These are phyloP conservation scores for Pteronura brasiliensis DNA, from an alignment of 2,113 vertebrate species.

Conservation along the genomic window DNA sequence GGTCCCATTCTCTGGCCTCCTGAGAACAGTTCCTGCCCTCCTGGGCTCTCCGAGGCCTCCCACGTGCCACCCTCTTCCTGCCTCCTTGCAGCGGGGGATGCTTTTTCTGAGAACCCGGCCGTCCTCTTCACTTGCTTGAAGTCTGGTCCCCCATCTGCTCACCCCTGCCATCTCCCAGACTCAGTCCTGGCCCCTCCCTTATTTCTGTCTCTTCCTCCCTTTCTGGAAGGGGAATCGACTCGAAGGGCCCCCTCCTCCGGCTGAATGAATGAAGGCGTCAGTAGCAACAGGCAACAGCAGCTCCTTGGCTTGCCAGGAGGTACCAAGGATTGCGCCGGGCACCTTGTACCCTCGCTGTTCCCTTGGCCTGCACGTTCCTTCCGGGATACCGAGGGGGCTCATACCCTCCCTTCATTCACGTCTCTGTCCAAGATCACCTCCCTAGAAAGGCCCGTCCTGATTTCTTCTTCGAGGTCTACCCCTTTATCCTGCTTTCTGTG, in stretches of 20 bases:
- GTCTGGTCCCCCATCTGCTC: background rate
- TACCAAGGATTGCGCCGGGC: rapidly evolving
- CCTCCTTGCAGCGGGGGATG: background rate
- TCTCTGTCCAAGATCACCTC: background rate
- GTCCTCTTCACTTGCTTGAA: background rate
- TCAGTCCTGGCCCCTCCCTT: background rate
- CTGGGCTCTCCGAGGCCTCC: background rate
- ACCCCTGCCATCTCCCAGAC: background rate
- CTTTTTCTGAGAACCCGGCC: background rate
- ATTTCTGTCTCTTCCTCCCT: background rate
- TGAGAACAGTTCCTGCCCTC: background rate
- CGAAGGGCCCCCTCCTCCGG: background rate
- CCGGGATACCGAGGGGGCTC: background rate
- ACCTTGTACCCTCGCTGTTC: rapidly evolving
- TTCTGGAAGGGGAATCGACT: background rate
- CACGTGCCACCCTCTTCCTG: background rate
- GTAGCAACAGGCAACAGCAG: no score
- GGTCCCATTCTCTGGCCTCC: background rate
- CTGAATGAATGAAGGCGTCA: background rate
- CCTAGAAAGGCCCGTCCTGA: background rate
- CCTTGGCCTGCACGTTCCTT: background rate
- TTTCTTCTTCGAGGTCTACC: background rate
- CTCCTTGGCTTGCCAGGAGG: no score
- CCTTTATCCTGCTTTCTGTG: background rate
- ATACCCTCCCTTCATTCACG: background rate